phyloP scores from a whole-genome alignment of 1,140 invertebrate species.

The Brachionus asplanchnoidis region DNA sequence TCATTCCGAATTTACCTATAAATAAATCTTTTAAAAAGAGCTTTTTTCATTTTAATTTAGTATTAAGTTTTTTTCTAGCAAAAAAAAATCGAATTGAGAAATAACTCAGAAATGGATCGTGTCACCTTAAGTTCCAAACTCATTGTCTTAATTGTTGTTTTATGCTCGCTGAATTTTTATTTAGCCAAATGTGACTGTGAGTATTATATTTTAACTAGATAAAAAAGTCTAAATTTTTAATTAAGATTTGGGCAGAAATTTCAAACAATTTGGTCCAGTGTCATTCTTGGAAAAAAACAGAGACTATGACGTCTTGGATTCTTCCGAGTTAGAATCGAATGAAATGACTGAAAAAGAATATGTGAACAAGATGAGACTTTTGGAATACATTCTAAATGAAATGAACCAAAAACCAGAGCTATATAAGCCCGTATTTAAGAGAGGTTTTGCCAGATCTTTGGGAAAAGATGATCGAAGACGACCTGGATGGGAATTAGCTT shows the following conservation, averaged over 20 bases:
- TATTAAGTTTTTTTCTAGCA: background rate
- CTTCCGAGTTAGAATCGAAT: background rate
- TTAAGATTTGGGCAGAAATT: background rate
- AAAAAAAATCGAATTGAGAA: background rate
- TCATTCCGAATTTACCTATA: background rate
- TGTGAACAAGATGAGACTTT: background rate
- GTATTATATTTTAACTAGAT: background rate
- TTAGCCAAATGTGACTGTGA: background rate
- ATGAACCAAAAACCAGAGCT: background rate
- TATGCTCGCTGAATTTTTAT: background rate
- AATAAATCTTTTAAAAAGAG: background rate
- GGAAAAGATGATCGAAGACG: background rate
- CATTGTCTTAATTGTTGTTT: background rate
- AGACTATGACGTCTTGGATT: background rate
- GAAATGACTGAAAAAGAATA: background rate
- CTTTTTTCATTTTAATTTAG: background rate
- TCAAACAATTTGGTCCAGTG: background rate
- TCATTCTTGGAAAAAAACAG: background rate
- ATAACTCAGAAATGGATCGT: background rate
- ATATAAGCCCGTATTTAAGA: background rate
- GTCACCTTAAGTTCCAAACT: background rate
- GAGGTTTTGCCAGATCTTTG: background rate
- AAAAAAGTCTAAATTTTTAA: background rate
- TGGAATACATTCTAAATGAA: background rate
- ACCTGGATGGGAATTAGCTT: conserved; percentile 23